Base-by-base conservation (phyloP, 1,140 invertebrate species). In the Sesamia nonagrioides region DNA sequence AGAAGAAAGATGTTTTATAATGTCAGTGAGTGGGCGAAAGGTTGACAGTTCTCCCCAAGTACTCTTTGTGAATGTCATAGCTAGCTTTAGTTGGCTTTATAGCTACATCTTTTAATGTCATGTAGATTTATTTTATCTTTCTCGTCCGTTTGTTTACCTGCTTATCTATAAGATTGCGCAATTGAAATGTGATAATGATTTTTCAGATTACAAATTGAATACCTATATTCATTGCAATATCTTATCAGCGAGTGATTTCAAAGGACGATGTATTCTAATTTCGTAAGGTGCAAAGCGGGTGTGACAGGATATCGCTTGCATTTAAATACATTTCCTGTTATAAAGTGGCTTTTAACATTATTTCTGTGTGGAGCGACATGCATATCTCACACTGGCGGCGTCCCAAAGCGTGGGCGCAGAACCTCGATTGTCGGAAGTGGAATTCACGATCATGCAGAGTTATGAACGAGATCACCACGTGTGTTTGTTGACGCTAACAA, bases 251-350 rank as follows among this genome's bases (percentile, higher is more conserved):
- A 9, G 17, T 48, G 63, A 68, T 42, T 27, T 45, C 63, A 17
- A 37, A n/a, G 37, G 15, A 7, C n/a, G 27, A 21, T 35, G 56
- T 45, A 42, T 42, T 21, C n/a, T 45, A 13, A 33, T 35, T 15
- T 13, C 11, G 18, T 15, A 21, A 68, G 40, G 27, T 45, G 18
- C 17, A 68, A 56, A 21, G 52, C 18, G n/a, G 6, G 13, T 17
- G 11, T 18, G 13, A 33, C 35, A 21, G 45, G 48, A 69, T 33
- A 21, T 52, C 66, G 48, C 66, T 35, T 69, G 37, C 66, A 71
- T 71, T 71, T 52, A 52, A 71, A 71, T 71, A 71, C 21, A 71
- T 71, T 52, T 71, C 66, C 48, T 71, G 27, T 7, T 50, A 33
- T 71, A 50, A 52, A 52, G 48, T 42, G 66, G 15, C 48, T 9